Percentiles rank a stretch among this genome's conserved stretches.
Conservation (phyloP, 2,888 invertebrate species). For the Clitarchus hookeri region DNA sequence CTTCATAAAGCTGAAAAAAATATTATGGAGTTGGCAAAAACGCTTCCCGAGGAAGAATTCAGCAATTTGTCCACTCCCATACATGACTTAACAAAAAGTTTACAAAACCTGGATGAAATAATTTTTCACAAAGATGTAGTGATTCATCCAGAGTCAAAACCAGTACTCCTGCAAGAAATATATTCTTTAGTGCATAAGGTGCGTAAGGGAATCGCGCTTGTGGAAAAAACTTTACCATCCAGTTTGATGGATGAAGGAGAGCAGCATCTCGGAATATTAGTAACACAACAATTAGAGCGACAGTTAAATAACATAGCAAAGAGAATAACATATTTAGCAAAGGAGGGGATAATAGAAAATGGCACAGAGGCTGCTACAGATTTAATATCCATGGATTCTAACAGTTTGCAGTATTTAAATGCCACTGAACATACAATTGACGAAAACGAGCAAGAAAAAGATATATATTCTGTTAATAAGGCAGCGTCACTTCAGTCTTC, state of each 20-base stretch:
- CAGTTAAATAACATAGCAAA: not conserved
- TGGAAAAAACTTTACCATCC: constrained; percentile 18
- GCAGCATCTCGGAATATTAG: not conserved
- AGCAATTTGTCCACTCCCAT: constrained; percentile 59
- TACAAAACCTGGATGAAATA: constrained; percentile 41
- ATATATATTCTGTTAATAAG: not conserved
- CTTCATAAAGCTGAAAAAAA: not conserved
- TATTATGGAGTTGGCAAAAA: constrained; percentile 57
- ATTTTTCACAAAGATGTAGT: not conserved
- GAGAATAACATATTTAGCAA: not conserved
- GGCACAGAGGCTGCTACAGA: not conserved
- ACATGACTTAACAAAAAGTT: constrained; percentile 53
- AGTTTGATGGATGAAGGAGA: not conserved
- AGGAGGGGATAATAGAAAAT: not conserved
- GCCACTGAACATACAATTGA: not conserved
- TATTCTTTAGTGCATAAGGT: constrained; percentile 52
- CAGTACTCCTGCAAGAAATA: constrained; percentile 46
- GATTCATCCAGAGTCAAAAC: not conserved
- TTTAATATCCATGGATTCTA: not conserved
- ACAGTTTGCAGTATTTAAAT: not conserved
- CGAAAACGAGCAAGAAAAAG: not conserved
- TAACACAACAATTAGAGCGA: not conserved
- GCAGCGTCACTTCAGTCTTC: not conserved
- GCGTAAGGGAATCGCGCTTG: constrained; percentile 48
- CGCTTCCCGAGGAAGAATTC: constrained; percentile 63